Evolutionary conservation across 2,888 invertebrate genomes (phyloP), one percentile per base, ranked within the genome.

Genomic region (Omphaloscelis lunosa): DNA sequence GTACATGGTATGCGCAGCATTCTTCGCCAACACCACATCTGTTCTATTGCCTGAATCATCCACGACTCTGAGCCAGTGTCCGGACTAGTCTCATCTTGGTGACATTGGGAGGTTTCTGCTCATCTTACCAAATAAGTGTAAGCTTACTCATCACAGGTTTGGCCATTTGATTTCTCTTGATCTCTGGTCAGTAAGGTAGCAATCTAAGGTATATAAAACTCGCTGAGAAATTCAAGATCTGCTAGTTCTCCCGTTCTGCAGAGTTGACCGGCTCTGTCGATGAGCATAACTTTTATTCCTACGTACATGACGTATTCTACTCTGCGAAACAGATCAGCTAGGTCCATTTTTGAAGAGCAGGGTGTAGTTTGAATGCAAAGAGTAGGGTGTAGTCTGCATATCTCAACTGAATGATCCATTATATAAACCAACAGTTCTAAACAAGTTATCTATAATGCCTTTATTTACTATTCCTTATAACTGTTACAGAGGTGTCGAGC

Each of bases 401-500:
- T 45, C 45, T 27, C 27, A 45, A 23, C 7, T 23, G 23, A 23
- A 12, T 48, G 29, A 51, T 51, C 15, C 15, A 23, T 23, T 51
- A 51, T 45, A 45, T 45, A 45, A 45, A 15, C 45, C 45, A 45
- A 5, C 45, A 45, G 45, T 45, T 45, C 45, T 45, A 15, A 45
- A 45, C 45, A 45, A 45, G 15, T 45, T 15, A 45, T 5, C 45
- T 45, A n/a, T n/a, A 15, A 15, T 15, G 15, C 17, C 15, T 72
- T 53, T 34, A 68, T n/a, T 68, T 51, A 75, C 5, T 15, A 51
- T 65, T 51, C 1, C n/a, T 34, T 63, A 53, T 62, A 71, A 76
- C 15, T 51, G 77, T 95, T 96, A 77, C 95, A 97, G 97, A 69
- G 95, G 95, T 70, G 84, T 93, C 17, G 96, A 96, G 79, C 97